phyloP scores from a whole-genome alignment of 1,140 invertebrate species.

The Macrobrachium rosenbergii region DNA sequence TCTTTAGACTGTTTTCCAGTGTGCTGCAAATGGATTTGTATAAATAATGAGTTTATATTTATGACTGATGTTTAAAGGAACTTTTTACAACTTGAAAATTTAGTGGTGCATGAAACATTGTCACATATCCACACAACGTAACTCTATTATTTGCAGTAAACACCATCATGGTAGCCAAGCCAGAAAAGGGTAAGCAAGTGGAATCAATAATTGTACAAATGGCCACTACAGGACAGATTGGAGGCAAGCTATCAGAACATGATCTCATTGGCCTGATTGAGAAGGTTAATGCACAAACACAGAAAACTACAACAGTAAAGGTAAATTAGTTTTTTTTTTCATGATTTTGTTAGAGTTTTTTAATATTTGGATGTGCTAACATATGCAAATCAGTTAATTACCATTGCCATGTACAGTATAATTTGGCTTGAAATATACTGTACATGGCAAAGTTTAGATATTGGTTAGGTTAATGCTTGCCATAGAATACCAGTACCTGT shows the following conservation, averaged over 20 bases:
- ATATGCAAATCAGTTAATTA: too few relatives aligned
- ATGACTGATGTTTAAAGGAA: too few relatives aligned
- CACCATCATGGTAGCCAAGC: conserved; percentile 92
- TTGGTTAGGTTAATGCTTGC: too few relatives aligned
- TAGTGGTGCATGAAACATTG: background rate
- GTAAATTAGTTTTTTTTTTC: conserved; percentile 69
- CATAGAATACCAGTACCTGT: too few relatives aligned
- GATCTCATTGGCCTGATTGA: conserved; percentile 89
- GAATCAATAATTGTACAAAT: conserved; percentile 94
- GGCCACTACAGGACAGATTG: conserved; percentile 88
- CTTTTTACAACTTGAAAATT: background rate
- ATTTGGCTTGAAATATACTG: too few relatives aligned
- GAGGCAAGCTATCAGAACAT: conserved; percentile 84
- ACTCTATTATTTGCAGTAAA: conserved; percentile 82
- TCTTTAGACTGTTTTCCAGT: too few relatives aligned
- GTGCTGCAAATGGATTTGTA: too few relatives aligned
- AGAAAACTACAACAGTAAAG: conserved; percentile 84
- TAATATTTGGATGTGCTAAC: too few relatives aligned
- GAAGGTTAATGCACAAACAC: conserved; percentile 86
- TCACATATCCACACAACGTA: too few relatives aligned
- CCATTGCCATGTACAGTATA: too few relatives aligned
- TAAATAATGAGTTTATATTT: too few relatives aligned
- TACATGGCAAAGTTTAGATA: background rate
- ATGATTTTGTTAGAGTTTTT: background rate
- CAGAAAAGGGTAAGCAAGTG: conserved; percentile 94